phyloP scores from a whole-genome alignment of 2,113 vertebrate genomes.

The Struthidea cinerea region DNA sequence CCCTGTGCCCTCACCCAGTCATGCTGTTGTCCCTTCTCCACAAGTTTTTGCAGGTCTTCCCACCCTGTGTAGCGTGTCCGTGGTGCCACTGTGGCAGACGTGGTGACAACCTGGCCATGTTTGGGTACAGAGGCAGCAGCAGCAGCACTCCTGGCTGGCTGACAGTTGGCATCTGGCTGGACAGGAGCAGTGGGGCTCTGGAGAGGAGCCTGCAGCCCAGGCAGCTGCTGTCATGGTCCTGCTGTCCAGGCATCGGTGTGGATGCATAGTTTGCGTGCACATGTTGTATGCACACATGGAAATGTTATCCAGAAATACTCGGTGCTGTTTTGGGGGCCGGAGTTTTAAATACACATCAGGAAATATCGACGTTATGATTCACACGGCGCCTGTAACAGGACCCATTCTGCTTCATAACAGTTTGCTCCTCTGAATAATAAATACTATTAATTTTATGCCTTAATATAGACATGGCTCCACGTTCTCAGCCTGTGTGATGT shows the following conservation, averaged over 20 bases:
- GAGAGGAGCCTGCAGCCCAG: background rate
- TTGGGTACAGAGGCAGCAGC: slow-evolving; percentile 26
- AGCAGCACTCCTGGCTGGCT: slow-evolving; percentile 7
- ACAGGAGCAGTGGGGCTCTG: background rate
- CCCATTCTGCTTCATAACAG: background rate
- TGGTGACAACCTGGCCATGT: slow-evolving; percentile 42
- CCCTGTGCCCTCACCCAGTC: background rate
- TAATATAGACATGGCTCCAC: slow-evolving; percentile 42
- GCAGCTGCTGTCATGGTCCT: slow-evolving; percentile 25
- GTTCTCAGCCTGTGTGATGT: background rate
- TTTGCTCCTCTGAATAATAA: slow-evolving; percentile 27
- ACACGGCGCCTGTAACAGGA: slow-evolving; percentile 26
- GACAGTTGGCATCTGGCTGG: slow-evolving; percentile 40
- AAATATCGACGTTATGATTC: slow-evolving; percentile 55
- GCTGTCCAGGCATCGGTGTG: background rate
- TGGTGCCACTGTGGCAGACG: background rate
- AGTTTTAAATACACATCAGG: slow-evolving; percentile 58
- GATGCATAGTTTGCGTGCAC: slow-evolving; percentile 7
- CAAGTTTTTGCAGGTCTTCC: background rate
- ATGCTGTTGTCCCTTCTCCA: background rate
- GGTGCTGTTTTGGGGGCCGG: background rate
- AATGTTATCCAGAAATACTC: slow-evolving; percentile 48
- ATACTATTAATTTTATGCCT: slow-evolving; percentile 56
- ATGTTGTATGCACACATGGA: slow-evolving; percentile 42
- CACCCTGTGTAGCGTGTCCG: background rate